These are phyloP conservation scores for Ochropleura leucogaster DNA, from an alignment of 2,888 invertebrate species.

Conservation along the genomic window DNA sequence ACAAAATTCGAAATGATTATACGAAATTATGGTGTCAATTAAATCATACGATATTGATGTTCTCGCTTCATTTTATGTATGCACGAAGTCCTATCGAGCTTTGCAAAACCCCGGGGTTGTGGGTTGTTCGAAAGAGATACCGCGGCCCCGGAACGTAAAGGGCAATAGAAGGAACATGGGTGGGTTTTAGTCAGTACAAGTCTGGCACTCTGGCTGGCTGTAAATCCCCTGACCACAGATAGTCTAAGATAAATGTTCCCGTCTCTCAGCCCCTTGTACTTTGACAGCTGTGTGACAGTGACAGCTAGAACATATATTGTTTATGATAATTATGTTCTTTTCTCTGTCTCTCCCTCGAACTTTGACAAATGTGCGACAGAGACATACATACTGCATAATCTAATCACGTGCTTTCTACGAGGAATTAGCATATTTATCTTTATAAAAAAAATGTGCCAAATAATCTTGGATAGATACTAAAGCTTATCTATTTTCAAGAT, in stretches of 20 bases:
- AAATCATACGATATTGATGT: too few species aligned
- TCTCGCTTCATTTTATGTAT: too few species aligned
- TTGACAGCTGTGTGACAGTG: background rate
- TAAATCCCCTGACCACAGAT: too few species aligned
- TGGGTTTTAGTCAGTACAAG: too few species aligned
- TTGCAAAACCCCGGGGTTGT: too few species aligned
- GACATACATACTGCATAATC: background rate
- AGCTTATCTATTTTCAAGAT: constrained; percentile 4
- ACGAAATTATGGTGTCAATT: constrained; percentile 10
- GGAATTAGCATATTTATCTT: background rate
- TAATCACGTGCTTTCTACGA: background rate
- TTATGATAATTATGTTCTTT: background rate
- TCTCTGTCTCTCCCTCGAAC: background rate
- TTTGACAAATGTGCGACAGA: background rate
- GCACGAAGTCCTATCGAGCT: too few species aligned
- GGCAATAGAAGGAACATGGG: too few species aligned
- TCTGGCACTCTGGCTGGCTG: too few species aligned
- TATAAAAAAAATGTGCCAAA: background rate
- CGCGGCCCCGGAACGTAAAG: too few species aligned
- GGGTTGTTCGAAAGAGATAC: too few species aligned
- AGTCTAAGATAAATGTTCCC: too few species aligned
- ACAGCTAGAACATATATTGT: background rate
- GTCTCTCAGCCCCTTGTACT: too few species aligned
- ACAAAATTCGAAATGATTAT: background rate
- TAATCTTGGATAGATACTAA: background rate